Evolutionary conservation across 2,113 vertebrate species (phyloP), one percentile per base, ranked within the genome.

Genomic region (Xiphorhynchus elegans): DNA sequence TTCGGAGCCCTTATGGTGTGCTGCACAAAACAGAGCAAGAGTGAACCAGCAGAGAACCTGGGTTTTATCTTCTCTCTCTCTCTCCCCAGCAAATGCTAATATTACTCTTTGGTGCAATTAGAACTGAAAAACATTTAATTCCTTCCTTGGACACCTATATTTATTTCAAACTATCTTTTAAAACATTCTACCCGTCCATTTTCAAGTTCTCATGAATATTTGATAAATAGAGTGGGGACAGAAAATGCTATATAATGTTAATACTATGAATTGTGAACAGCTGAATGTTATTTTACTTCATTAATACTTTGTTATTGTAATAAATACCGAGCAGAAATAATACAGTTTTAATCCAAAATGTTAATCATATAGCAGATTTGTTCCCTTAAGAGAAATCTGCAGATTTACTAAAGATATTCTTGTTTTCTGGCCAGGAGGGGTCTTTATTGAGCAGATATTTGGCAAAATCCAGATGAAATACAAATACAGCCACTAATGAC

Each of bases 1-100:
- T 98, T 99, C 3, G 99, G 98, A 18, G 99, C 98, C 80, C 98
- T 98, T 91, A 99, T 99, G 46, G 98, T 99, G 52, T 99, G 99
- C 99, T 99, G 98, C 39, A 63, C 17, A 86, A 97, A 96, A 97
- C 6, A 94, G 64, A 84, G 35, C 21, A 17, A 52, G 4, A 49
- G 37, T 84, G 33, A 91, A 52, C 5, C 52, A 84, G 31, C 52
- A 49, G 20, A 49, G 42, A 52, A 66, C 13, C 6, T 31, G 14
- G 7, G 13, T 29, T 3, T 7, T 63, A 31, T 21, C 29, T 13
- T 24, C 56, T 40, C 53, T 14, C 24, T 26, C 40, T 44, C 17
- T 24, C 58, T 40, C 50, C 8, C 28, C n/a, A 76, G 28, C 6
- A 91, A 72, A 25, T 42, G 17, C 29, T 60, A 62, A 9, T 12